Base-by-base conservation (phyloP, 2,888 invertebrate genomes). In the Cephus runcator region DNA sequence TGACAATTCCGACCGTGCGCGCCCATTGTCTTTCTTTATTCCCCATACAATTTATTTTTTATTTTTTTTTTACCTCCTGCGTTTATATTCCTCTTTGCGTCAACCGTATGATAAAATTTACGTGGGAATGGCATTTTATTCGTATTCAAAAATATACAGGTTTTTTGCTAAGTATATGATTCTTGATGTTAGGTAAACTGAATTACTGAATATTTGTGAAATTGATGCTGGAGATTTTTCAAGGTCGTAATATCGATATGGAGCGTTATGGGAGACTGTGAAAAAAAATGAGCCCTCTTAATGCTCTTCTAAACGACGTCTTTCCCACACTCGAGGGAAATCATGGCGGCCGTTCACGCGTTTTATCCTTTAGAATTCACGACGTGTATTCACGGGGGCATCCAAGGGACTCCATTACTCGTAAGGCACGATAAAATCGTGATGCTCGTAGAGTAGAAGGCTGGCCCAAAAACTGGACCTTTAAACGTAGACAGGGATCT, bases 401-500 rank as follows among this genome's bases (percentile, higher is more conserved):
- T 56, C 30, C 75, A 23, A 9, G 36, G n/a, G 31, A 31, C 40
- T 31, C 75, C 81, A 81, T 84, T 79, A 81, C 77, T 40, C 56
- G 23, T n/a, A 33, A n/a, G 69, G 15, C 73, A 68, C 76, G 85
- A 85, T 85, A 85, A 85, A 74, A 85, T 85, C 85, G 81, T 69
- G 75, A 75, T 75, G 77, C 77, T 81, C 81, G 83, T 85, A 83
- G 71, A 2, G 12, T 81, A 82, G 71, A 34, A 34, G 12, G 12
- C 31, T 33, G 33, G 71, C 34, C 71, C 12, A 34, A 71, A 71
- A 71, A 31, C 71, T 71, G 71, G 71, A 31, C 71, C 34, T 71
- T 71, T 56, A 23, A 56, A 56, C 56, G 23, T 1, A 56, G 56
- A 56, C 56, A 56, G 56, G 1, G 56, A 56, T 56, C 56, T 56